Base-by-base conservation (phyloP, 2,113 vertebrate genomes). In the Coptodon rendalli region DNA sequence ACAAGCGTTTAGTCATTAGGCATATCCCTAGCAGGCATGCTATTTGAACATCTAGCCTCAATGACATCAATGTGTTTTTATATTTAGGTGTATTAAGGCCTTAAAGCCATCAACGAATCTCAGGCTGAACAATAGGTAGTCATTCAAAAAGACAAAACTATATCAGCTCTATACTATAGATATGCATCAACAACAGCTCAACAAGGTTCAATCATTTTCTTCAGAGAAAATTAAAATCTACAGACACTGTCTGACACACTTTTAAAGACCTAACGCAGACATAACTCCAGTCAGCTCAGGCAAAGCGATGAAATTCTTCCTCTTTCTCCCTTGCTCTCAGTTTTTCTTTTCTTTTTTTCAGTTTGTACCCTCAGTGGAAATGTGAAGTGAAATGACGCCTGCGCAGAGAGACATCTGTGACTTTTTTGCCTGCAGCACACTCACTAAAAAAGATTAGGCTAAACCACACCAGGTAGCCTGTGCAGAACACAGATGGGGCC, bases 351-450 rank as follows among this genome's bases (percentile, higher is more conserved):
- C 57, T 36, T 56, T 52, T 84, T 83, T 83, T 22, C 43, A 29
- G 50, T 82, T 52, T 83, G 61, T 40, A 68, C 57, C 54, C 88
- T 94, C 80, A 45, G 38, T 61, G 83, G 86, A 87, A 71, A 81
- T 86, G 59, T 84, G 43, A 38, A 57, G 85, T 82, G 73, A 91
- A 89, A 40, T 84, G 56, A 91, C 22, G 45, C 61, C 36, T 91
- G 85, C 36, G 8, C 76, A 76, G 48, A 68, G 40, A 87, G 56
- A 92, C 88, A 91, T 93, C 82, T 95, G 91, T 90, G 90, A 86
- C 82, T 89, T 87, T 57, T 54, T 54, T 17, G 80, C 90, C 93
- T 88, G 85, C 45, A 91, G 90, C 83, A 86, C 53, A 87, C 80
- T 86, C 24, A 79, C 48, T 80, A 82, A 86, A 90, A 87, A 84